These are phyloP conservation scores for Molanna angustata DNA, from an alignment of 2,888 invertebrate genomes.

Conservation along the genomic window DNA sequence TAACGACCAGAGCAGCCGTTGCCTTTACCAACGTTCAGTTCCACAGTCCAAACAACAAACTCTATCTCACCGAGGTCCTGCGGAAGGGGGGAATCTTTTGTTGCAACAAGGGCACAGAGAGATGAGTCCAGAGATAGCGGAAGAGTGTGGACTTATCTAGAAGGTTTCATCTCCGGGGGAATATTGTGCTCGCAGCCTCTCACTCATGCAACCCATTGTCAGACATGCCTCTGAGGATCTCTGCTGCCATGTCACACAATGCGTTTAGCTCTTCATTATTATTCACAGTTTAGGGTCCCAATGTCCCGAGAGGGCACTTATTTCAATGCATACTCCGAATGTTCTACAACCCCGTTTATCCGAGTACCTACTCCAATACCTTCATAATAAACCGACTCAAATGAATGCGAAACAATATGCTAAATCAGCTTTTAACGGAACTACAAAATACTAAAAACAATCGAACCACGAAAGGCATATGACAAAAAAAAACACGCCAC, in stretches of 20 bases:
- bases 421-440: not conserved
- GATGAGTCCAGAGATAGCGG: slow-evolving; percentile 23
- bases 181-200: slow-evolving; percentile 20
- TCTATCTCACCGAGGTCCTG: slow-evolving; percentile 20
- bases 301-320: slow-evolving; percentile 12
- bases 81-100: slow-evolving; percentile 25
- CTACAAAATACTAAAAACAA: not conserved
- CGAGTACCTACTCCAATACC: not conserved
- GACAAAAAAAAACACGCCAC: too few relatives aligned
- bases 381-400: not conserved
- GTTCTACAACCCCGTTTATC: slow-evolving; percentile 4
- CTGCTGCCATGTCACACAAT: slow-evolving; percentile 18
- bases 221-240: not conserved
- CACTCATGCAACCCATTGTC: slow-evolving; percentile 14
- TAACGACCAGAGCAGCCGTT: slow-evolving; percentile 14
- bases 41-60: slow-evolving; percentile 29
- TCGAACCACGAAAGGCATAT: too few relatives aligned
- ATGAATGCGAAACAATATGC: not conserved
- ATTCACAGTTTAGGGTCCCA: slow-evolving; percentile 25
- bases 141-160: slow-evolving; percentile 28
- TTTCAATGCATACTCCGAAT: slow-evolving; percentile 19
- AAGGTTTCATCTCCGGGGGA: slow-evolving; percentile 21
- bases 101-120: slow-evolving; percentile 20
- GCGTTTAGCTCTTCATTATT: slow-evolving; percentile 25
- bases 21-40: slow-evolving; percentile 24